These are phyloP conservation scores for mouse (Mus musculus) DNA, from an alignment of 2,113 vertebrate species.

Conservation along the genomic window DNA sequence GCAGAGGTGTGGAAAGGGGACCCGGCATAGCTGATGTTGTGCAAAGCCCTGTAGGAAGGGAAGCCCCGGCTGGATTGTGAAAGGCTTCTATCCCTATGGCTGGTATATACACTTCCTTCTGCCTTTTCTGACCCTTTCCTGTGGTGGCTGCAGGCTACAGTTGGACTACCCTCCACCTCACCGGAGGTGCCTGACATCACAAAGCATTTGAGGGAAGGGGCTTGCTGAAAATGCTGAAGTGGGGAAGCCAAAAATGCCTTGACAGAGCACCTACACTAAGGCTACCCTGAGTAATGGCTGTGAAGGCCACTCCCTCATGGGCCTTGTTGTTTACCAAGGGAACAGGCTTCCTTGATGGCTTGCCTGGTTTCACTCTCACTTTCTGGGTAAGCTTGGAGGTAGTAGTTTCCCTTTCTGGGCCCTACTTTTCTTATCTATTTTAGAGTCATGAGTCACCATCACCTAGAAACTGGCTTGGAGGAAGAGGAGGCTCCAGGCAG, in stretches of 20 bases:
- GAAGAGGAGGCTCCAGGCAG: not conserved
- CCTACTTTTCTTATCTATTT: not conserved
- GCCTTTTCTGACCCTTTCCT: not conserved
- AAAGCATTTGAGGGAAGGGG: conserved; percentile 4
- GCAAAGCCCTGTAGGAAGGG: not conserved
- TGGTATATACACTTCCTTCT: not conserved
- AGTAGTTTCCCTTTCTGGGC: not conserved
- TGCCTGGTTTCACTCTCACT: not conserved
- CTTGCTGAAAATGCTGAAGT: not conserved
- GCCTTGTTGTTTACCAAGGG: not conserved
- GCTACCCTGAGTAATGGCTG: not conserved
- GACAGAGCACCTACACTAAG: not conserved
- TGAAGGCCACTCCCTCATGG: not conserved
- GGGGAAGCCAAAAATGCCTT: not conserved
- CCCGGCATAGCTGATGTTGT: not conserved
- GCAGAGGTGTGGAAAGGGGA: not conserved
- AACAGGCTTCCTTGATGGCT: not conserved
- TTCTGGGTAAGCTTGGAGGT: not conserved
- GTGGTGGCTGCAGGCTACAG: not conserved
- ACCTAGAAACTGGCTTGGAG: not conserved
- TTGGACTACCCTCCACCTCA: not conserved
- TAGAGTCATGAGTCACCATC: not conserved
- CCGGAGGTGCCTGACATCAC: not conserved
- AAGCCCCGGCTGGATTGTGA: not conserved
- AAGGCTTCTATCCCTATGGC: not conserved